A percentile compares a stretch with the other conserved stretches of the same genome.
These are phyloP conservation scores for Hetaerina titia DNA, from an alignment of 2,888 invertebrate species.

Conservation along the genomic window DNA sequence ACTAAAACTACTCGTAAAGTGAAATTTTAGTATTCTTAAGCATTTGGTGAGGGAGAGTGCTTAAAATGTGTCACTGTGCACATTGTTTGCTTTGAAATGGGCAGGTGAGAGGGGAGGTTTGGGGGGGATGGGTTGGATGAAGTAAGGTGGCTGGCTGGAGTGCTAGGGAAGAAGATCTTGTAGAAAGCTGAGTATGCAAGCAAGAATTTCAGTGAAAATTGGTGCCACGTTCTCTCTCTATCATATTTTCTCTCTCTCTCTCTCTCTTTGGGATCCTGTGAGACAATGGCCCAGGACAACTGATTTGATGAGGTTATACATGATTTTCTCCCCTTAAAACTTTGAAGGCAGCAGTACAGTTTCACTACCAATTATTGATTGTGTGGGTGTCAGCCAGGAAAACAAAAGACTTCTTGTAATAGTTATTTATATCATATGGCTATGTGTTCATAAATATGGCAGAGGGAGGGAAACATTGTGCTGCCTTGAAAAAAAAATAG, in stretches of 20 bases:
- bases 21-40: conserved; percentile 48
- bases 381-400: conserved; percentile 64
- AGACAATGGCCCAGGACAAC: conserved; percentile 63
- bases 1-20: conserved; percentile 22
- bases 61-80: conserved; percentile 39
- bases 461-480: conserved; percentile 62
- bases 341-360: conserved; percentile 57
- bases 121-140: not conserved
- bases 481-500: conserved; percentile 64
- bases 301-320: conserved; percentile 42
- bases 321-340: conserved; percentile 61
- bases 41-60: conserved; percentile 51
- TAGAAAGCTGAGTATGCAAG: conserved; percentile 40
- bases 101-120: conserved; percentile 61
- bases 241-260: conserved; percentile 62
- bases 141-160: not conserved
- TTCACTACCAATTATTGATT: conserved; percentile 64
- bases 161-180: conserved; percentile 48
- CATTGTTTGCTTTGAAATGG: conserved; percentile 56
- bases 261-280: conserved; percentile 64
- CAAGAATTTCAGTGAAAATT: conserved; percentile 63
- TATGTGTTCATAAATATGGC: conserved; percentile 64
- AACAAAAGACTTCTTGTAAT: conserved; percentile 66
- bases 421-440: conserved; percentile 67
- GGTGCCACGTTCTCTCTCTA: conserved; percentile 60